phyloP scores from a whole-genome alignment of 2,888 invertebrate species.

The Chromoteleia sp. region DNA sequence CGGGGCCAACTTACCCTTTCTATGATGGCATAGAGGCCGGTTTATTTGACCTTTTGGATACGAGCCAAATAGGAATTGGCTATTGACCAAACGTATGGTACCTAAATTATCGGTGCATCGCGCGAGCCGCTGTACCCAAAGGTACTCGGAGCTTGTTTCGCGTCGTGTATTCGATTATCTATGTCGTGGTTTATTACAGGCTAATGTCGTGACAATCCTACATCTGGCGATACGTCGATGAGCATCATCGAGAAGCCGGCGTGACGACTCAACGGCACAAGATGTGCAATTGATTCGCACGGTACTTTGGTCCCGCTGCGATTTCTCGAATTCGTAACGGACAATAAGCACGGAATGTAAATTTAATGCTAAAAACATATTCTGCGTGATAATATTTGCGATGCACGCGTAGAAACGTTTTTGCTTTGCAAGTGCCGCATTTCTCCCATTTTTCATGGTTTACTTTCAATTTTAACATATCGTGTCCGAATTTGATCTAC shows the following conservation, averaged over 20 bases:
- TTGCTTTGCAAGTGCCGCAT: too few species aligned
- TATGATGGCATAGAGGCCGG: constrained; percentile 71
- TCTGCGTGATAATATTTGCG: background rate
- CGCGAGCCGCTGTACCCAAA: constrained; percentile 69
- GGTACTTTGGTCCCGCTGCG: constrained; percentile 15
- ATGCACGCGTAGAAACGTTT: too few species aligned
- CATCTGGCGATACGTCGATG: constrained; percentile 64
- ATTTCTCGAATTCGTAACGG: constrained; percentile 32
- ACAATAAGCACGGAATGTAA: constrained; percentile 21
- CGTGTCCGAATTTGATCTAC: too few species aligned
- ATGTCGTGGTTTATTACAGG: constrained; percentile 81
- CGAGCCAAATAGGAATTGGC: constrained; percentile 84
- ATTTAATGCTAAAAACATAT: too few species aligned
- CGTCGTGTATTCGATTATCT: constrained; percentile 83
- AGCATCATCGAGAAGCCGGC: constrained; percentile 46
- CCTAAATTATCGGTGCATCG: constrained; percentile 81
- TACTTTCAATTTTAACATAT: too few species aligned
- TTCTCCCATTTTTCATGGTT: too few species aligned
- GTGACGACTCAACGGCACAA: constrained; percentile 46
- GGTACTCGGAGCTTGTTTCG: constrained; percentile 79
- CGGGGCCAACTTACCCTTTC: constrained; percentile 70
- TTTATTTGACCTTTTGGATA: constrained; percentile 81
- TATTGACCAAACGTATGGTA: constrained; percentile 83
- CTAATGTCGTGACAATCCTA: constrained; percentile 75
- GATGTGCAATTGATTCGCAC: constrained; percentile 44